phyloP scores from a whole-genome alignment of 2,113 vertebrate species.

The Monopterus albus region DNA sequence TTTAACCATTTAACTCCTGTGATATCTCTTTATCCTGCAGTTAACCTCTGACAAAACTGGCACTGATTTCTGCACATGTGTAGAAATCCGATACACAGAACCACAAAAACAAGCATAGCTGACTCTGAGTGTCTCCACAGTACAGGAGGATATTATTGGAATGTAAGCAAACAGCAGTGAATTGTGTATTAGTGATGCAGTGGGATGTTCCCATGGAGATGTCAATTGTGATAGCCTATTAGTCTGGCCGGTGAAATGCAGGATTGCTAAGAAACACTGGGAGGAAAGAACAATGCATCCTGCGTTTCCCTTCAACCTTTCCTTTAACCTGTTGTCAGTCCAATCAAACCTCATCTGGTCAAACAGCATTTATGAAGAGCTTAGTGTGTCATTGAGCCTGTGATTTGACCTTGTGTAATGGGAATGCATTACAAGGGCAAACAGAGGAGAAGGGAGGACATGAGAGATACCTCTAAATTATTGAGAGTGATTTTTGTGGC shows the following conservation, averaged over 20 bases:
- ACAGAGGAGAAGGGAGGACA: conserved; percentile 62
- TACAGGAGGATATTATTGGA: conserved; percentile 49
- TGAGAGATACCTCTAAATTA: conserved; percentile 75
- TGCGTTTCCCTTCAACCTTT: too few species aligned
- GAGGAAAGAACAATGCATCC: conserved; percentile 41
- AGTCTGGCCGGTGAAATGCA: conserved; percentile 53
- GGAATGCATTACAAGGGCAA: conserved; percentile 68
- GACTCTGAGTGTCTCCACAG: conserved; percentile 22
- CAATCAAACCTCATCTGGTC: conserved; percentile 35
- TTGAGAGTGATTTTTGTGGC: conserved; percentile 80
- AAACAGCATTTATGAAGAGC: conserved; percentile 38
- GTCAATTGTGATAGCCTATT: conserved; percentile 71
- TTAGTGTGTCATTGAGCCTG: conserved; percentile 35
- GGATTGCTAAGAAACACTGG: conserved; percentile 53
- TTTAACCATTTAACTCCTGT: not conserved
- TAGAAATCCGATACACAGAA: not conserved
- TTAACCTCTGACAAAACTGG: not conserved
- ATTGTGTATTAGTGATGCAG: conserved; percentile 64
- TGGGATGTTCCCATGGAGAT: conserved; percentile 78
- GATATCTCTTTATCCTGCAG: not conserved
- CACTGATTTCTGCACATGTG: not conserved
- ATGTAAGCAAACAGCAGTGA: conserved; percentile 53
- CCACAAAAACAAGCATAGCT: not conserved
- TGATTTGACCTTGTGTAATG: conserved; percentile 62
- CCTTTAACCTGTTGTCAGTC: conserved; percentile 42